phyloP scores from a whole-genome alignment of 2,888 invertebrate species.

The Cephus sareptanus region DNA sequence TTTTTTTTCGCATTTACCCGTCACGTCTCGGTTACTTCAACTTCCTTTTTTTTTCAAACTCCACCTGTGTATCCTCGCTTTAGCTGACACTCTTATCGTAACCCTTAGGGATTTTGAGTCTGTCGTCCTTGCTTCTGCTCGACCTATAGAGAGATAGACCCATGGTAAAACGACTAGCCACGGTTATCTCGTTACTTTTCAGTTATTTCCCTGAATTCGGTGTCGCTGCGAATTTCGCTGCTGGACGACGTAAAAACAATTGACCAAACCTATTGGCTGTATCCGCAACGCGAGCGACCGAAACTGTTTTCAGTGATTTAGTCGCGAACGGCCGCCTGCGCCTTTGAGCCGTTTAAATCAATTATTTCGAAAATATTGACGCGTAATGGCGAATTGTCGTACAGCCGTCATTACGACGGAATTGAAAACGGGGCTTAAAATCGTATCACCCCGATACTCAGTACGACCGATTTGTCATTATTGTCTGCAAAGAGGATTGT shows the following conservation, averaged over 20 bases:
- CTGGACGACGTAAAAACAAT: background rate
- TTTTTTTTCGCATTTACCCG: background rate
- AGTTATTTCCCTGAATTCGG: background rate
- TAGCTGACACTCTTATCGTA: background rate
- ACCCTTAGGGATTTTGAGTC: background rate
- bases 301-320: background rate
- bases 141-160: background rate
- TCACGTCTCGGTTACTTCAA: background rate
- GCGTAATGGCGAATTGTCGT: background rate
- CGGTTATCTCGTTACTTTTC: background rate
- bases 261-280: background rate
- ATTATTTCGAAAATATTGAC: background rate
- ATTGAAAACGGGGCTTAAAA: background rate
- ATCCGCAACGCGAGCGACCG: background rate
- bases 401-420: background rate
- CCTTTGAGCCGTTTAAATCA: background rate
- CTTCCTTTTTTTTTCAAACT: conserved; percentile 10
- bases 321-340: background rate
- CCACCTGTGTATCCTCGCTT: background rate
- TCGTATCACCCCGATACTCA: background rate
- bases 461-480: background rate
- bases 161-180: background rate
- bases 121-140: background rate
- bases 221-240: background rate
- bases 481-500: background rate